phyloP scores from a whole-genome alignment of 1,140 invertebrate species.

The Drosophila azteca region DNA sequence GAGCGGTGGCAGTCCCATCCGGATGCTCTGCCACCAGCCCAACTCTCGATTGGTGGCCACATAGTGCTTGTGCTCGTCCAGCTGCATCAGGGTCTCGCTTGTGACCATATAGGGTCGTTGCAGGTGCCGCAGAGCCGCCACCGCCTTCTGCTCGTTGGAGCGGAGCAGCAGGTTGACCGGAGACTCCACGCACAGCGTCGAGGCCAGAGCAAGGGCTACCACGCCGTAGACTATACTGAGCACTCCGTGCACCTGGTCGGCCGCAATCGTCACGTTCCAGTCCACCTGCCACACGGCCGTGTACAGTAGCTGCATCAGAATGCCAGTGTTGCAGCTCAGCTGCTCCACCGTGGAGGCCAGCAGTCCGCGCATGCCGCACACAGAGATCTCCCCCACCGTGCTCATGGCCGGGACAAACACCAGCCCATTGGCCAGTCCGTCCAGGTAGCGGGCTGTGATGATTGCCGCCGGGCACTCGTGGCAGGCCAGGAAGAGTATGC shows the following conservation, averaged over 20 bases:
- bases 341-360: constrained; percentile 56
- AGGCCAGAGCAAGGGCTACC: constrained; percentile 40
- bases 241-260: constrained; percentile 64
- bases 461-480: constrained; percentile 42
- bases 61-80: constrained; percentile 76
- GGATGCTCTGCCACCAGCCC: constrained; percentile 20
- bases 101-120: constrained; percentile 71
- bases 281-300: constrained; percentile 44
- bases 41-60: constrained; percentile 52
- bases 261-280: constrained; percentile 48
- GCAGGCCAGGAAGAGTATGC: constrained; percentile 58
- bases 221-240: constrained; percentile 58
- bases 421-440: constrained; percentile 73
- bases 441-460: constrained; percentile 66
- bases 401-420: constrained; percentile 68
- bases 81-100: constrained; percentile 64
- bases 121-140: constrained; percentile 59
- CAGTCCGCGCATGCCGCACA: constrained; percentile 50
- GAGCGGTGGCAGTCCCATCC: constrained; percentile 45
- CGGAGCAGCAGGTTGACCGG: constrained; percentile 62
- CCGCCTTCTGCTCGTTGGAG: constrained; percentile 55
- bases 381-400: constrained; percentile 62
- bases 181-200: constrained; percentile 63
- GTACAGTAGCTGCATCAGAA: constrained; percentile 65
- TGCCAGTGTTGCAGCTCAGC: constrained; percentile 60